Conservation (phyloP, 1,140 invertebrate species). For the Atta texana region DNA sequence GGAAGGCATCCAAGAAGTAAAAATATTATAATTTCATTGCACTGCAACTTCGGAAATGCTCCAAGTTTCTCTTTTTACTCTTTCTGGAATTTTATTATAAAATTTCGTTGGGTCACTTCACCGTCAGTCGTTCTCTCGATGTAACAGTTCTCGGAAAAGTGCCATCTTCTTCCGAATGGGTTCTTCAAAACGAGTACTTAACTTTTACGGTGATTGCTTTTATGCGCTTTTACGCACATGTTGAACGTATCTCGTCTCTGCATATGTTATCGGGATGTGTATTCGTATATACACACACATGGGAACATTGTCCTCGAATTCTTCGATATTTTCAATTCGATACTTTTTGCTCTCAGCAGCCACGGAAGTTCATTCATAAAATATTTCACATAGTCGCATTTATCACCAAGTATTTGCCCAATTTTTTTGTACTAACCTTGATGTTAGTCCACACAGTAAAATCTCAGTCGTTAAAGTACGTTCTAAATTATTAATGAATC, state of each 20-base stretch:
- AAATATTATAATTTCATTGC: conserved; percentile 9
- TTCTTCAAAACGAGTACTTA: conserved; percentile 7
- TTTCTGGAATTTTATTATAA: background rate
- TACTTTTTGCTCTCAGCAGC: background rate
- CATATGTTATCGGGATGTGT: conserved; percentile 29
- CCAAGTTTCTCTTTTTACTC: background rate
- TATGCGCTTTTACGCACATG: conserved; percentile 13
- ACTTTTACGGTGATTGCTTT: conserved; percentile 27
- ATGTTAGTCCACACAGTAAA: background rate
- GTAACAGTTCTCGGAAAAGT: conserved; percentile 5
- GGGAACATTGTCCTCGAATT: background rate
- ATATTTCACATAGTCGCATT: background rate
- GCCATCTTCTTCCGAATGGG: conserved; percentile 19
- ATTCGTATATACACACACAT: conserved; percentile 36
- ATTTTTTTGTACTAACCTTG: background rate
- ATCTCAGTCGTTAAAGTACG: background rate
- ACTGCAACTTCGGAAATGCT: background rate
- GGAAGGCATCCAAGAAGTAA: background rate
- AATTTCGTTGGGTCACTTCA: background rate
- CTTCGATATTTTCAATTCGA: conserved; percentile 1
- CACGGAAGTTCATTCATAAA: conserved; percentile 4
- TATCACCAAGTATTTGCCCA: background rate
- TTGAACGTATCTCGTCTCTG: background rate
- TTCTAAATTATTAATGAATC: background rate
- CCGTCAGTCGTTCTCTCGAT: background rate